Evolutionary conservation across 2,888 invertebrate genomes (phyloP).

Genomic region (Drosophila nr. medialis): DNA sequence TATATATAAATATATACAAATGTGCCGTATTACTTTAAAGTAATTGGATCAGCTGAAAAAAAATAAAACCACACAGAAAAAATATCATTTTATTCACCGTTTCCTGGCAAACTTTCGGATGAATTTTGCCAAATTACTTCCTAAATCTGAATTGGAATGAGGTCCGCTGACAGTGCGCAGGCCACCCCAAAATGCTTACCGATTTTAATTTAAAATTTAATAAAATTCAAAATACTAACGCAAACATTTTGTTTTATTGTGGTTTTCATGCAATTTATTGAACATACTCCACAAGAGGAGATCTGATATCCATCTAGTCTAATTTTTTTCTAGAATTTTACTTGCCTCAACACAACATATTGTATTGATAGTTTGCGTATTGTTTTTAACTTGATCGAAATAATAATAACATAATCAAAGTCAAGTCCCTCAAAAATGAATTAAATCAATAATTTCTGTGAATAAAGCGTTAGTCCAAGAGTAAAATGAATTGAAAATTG

Average conservation of each 20-base stretch:
- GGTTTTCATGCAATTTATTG: background rate
- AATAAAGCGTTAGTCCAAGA: too few species aligned
- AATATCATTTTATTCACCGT: rapidly evolving
- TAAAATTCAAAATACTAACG: background rate
- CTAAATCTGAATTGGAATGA: background rate
- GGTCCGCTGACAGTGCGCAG: background rate
- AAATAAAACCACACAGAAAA: background rate
- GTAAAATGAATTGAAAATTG: background rate
- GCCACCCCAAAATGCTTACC: background rate
- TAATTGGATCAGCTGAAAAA: background rate
- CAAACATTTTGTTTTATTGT: background rate
- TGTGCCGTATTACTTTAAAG: background rate
- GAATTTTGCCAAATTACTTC: background rate
- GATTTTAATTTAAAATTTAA: background rate
- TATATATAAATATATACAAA: background rate
- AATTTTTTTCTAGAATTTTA: background rate
- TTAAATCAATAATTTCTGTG: background rate
- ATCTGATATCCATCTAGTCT: background rate
- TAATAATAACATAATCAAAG: background rate
- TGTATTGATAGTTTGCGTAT: background rate
- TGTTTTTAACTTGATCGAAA: background rate
- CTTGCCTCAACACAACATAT: background rate
- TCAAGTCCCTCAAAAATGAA: background rate
- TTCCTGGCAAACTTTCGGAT: background rate
- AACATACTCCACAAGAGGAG: background rate